Conservation (phyloP, 2,797 vertebrate species). For the Argyrosomus regius region DNA sequence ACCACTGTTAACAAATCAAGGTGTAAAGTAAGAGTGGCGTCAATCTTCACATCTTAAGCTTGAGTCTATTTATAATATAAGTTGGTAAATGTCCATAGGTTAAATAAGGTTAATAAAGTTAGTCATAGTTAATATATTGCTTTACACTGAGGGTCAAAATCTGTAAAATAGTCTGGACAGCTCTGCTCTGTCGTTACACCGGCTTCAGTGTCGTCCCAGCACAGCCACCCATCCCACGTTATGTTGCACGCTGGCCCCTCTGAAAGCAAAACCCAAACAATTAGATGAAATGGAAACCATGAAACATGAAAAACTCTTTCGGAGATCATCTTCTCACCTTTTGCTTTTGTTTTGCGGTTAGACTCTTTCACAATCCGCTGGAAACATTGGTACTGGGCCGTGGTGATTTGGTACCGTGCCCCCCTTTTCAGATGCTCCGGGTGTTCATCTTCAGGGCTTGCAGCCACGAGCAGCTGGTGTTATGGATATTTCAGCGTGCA, state of each 20-base stretch:
- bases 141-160: conserved; percentile 93
- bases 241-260: conserved; percentile 87
- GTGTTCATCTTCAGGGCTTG: conserved; percentile 51
- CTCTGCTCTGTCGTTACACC: conserved; percentile 89
- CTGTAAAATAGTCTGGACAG: conserved; percentile 93
- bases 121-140: not conserved
- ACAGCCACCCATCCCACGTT: conserved; percentile 98
- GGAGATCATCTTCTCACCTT: conserved; percentile 78
- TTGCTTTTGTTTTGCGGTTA: conserved; percentile 72
- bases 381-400: conserved; percentile 95
- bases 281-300: too few species aligned
- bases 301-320: too few species aligned
- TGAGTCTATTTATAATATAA: too few species aligned
- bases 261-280: not conserved
- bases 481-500: not conserved
- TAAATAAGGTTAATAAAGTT: not conserved
- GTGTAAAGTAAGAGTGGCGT: not conserved
- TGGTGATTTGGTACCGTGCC: conserved; percentile 87
- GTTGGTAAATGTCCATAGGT: too few species aligned
- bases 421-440: conserved; percentile 49
- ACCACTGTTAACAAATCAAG: conserved; percentile 81
- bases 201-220: conserved; percentile 91
- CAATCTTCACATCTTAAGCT: not conserved
- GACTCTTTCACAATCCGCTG: conserved; percentile 92
- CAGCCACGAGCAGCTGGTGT: conserved; percentile 78